Evolutionary conservation across 2,113 vertebrate species (phyloP).

Genomic region (Python bivittatus): DNA sequence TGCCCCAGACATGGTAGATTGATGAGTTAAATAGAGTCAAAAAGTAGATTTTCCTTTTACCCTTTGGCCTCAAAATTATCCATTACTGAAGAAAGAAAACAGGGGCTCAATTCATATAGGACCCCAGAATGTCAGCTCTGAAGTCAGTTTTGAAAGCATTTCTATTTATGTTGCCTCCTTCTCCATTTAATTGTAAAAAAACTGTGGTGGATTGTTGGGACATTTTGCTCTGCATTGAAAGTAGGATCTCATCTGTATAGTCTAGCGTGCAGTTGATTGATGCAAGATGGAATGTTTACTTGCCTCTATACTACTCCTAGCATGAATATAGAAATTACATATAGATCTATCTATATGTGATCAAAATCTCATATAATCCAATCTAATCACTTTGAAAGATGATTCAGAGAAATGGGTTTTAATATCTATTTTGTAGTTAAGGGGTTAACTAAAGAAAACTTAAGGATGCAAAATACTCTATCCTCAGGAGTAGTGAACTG

Average conservation of each 20-base stretch:
- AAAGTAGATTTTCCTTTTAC: not conserved
- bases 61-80: not conserved
- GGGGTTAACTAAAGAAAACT: constrained; percentile 35
- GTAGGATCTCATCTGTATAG: not conserved
- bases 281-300: constrained; percentile 25
- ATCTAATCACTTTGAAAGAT: constrained; percentile 42
- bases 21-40: not conserved
- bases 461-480: constrained; percentile 40
- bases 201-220: not conserved
- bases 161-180: not conserved
- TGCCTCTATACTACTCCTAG: not conserved
- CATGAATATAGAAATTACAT: not conserved
- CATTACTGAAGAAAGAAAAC: not conserved
- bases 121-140: not conserved
- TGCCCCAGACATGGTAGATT: not conserved
- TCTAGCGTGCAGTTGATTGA: not conserved
- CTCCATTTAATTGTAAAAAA: not conserved
- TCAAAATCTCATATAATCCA: constrained; percentile 36
- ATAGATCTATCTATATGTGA: not conserved
- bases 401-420: constrained; percentile 20
- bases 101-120: not conserved
- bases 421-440: constrained; percentile 54
- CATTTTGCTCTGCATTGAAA: not conserved
- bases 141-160: not conserved
- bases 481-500: constrained; percentile 56